These are phyloP conservation scores for Yponomeuta sedellus DNA, from an alignment of 2,888 invertebrate genomes.

Conservation along the genomic window DNA sequence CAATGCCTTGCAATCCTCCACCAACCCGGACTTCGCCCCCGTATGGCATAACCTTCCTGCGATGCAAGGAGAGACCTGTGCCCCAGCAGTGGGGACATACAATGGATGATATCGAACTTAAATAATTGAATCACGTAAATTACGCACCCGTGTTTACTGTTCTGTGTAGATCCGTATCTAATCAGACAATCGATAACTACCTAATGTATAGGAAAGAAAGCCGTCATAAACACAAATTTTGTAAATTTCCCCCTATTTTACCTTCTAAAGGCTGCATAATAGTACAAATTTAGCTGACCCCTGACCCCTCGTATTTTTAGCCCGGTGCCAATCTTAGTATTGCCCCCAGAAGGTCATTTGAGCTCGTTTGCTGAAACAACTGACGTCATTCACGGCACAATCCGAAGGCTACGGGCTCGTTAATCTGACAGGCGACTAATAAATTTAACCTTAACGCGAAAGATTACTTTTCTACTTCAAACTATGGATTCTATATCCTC, in stretches of 20 bases:
- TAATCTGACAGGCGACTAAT: conserved; percentile 47
- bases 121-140: neutral
- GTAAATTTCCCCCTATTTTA: neutral
- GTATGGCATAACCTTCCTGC: too few relatives aligned
- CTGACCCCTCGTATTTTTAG: conserved; percentile 68
- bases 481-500: neutral
- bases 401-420: conserved; percentile 52
- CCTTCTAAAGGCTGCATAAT: neutral
- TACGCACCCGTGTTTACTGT: neutral
- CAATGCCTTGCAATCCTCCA: too few relatives aligned
- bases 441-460: conserved; percentile 37
- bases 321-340: conserved; percentile 35
- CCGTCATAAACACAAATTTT: neutral
- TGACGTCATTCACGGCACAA: conserved; percentile 63
- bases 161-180: neutral
- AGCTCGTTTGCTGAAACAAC: conserved; percentile 69
- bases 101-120: too few relatives aligned
- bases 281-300: conserved; percentile 42
- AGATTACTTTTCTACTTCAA: conserved; percentile 14
- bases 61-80: too few relatives aligned
- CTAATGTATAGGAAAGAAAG: neutral
- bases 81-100: too few relatives aligned
- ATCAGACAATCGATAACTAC: neutral
- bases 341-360: conserved; percentile 50
- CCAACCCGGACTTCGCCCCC: too few relatives aligned